These are phyloP conservation scores for Urocynchramus pylzowi DNA, from an alignment of 2,113 vertebrate genomes.

Conservation along the genomic window DNA sequence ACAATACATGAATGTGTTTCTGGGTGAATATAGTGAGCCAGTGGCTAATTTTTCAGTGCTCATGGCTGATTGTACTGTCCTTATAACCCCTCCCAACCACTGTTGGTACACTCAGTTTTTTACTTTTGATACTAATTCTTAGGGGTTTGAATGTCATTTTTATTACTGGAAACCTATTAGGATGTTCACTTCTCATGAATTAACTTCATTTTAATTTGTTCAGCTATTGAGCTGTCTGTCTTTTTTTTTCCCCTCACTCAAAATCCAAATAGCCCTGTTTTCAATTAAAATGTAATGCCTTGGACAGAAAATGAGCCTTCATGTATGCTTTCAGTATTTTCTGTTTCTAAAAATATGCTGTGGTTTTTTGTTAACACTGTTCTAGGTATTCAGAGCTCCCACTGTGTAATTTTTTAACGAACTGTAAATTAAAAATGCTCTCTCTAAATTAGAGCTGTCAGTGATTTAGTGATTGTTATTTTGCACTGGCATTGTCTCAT, in stretches of 20 bases:
- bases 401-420: not conserved
- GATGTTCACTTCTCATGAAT: not conserved
- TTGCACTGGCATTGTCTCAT: not conserved
- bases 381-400: not conserved
- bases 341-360: not conserved
- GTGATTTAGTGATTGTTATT: not conserved
- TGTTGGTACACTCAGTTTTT: not conserved
- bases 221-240: not conserved
- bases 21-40: not conserved
- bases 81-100: not conserved
- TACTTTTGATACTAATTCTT: not conserved
- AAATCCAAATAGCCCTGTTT: not conserved
- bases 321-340: not conserved
- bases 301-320: not conserved
- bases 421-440: not conserved
- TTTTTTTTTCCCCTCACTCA: not conserved
- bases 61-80: not conserved
- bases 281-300: not conserved
- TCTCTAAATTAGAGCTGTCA: not conserved
- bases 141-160: accelerated
- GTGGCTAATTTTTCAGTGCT: not conserved
- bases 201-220: not conserved
- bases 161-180: not conserved
- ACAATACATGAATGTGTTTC: not conserved
- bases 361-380: not conserved